Evolutionary conservation across 64 coral and sea anemone genomes (phyloP), one percentile per base, ranked within the genome.

Genomic region (Pocillopora damicornis): DNA sequence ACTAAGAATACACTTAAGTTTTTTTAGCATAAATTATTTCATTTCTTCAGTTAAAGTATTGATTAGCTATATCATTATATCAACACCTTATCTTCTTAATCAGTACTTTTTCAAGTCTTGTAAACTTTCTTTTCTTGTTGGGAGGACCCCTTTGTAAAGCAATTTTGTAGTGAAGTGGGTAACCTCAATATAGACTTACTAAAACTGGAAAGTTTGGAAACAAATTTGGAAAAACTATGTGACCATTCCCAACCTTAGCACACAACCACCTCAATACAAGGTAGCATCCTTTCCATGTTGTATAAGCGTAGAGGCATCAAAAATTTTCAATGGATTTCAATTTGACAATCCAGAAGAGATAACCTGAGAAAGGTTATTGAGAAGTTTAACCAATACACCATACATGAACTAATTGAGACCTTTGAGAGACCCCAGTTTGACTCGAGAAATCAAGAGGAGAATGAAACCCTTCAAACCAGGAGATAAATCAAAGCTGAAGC

Each of bases 201-300:
- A 62, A 93, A 93, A 88, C 79, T 88, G 86, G 86, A 93, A 93
- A 74, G 23, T 60, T 8, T 93, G 61, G 35, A 93, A 83, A 78
- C 91, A 93, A 37, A 88, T 84, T 61, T 88, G 91, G 79, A 58
- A 67, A 5, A 93, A 93, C 25, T 93, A 89, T 80, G 23, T 17
- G 16, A 88, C 89, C 51, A 84, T 89, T 64, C 76, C 66, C 16
- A 78, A 79, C 25, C 75, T 92, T 45, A 17, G 18, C 51, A 22
- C 91, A 15, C 85, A 92, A 35, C 61, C 79, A 11, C 61, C 59
- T 61, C 30, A 89, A 79, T 93, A 93, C 25, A 84, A 78, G 63
- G 87, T 85, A 78, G 74, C 79, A n/a, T 78, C 89, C 59, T 93
- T 93, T 58, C 62, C 89, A 8, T 81, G 78, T 25, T 84, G 51